Evolutionary conservation across 2,113 vertebrate genomes (phyloP).

Genomic region (Camarhynchus parvulus): DNA sequence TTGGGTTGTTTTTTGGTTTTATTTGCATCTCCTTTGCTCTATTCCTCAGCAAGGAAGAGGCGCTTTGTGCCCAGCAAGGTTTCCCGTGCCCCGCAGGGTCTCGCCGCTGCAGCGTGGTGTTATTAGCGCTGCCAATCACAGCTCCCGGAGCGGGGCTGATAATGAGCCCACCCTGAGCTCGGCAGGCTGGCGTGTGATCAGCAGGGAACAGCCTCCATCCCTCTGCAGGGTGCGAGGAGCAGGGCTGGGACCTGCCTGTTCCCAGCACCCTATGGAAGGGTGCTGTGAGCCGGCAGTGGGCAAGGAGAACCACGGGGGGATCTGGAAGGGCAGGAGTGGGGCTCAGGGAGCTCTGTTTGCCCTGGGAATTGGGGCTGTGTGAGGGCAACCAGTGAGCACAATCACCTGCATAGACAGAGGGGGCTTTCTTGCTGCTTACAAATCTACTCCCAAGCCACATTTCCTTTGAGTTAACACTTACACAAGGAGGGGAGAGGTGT

Average conservation of each 20-base stretch:
- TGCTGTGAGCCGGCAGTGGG: neutral
- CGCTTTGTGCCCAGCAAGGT: neutral
- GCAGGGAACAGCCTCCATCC: neutral
- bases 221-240: neutral
- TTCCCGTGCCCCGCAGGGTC: neutral
- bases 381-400: neutral
- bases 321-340: neutral
- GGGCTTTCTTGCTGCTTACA: neutral
- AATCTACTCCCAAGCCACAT: neutral
- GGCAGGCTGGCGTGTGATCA: fast-evolving
- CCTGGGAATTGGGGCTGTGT: neutral
- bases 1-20: neutral
- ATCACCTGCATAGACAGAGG: neutral
- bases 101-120: neutral
- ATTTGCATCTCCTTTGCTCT: neutral
- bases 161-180: neutral
- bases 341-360: neutral
- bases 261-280: neutral
- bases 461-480: neutral
- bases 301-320: neutral
- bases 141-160: neutral
- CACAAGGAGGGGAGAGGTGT: neutral
- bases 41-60: neutral
- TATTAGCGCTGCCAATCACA: constrained; percentile 50
- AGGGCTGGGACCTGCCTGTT: neutral